Conservation (phyloP, 1,140 invertebrate genomes). For the Pollicipes pollicipes region DNA sequence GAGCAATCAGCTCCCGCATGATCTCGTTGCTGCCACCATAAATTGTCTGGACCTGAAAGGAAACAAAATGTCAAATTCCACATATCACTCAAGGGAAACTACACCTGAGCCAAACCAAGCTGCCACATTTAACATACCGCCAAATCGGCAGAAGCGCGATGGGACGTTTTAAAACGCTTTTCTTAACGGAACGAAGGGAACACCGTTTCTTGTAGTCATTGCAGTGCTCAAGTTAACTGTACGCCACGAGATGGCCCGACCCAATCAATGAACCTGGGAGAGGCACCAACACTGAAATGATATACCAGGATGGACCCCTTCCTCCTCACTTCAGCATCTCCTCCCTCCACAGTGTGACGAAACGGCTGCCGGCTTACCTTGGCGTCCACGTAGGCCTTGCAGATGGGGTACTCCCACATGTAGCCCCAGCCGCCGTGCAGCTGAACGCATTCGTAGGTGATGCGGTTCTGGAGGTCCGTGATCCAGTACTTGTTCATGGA, state of each 20-base stretch:
- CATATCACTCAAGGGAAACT: not conserved
- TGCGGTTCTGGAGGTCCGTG: constrained; percentile 29
- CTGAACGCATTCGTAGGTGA: constrained; percentile 30
- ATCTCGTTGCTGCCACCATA: constrained; percentile 36
- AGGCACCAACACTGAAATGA: too few relatives aligned
- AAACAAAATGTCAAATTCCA: not conserved
- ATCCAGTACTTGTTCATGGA: constrained; percentile 34
- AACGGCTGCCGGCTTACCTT: constrained; percentile 12
- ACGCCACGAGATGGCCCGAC: too few relatives aligned
- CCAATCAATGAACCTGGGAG: not conserved
- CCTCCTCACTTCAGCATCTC: too few relatives aligned
- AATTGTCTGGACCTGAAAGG: constrained; percentile 27
- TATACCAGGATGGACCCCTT: too few relatives aligned
- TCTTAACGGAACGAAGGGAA: not conserved
- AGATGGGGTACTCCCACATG: constrained; percentile 34
- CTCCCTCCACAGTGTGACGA: too few relatives aligned
- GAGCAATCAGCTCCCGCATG: constrained; percentile 33
- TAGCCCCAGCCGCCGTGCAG: constrained; percentile 35
- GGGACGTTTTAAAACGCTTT: not conserved
- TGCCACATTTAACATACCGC: not conserved
- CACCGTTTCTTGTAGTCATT: too few relatives aligned
- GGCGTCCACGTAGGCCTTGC: constrained; percentile 29
- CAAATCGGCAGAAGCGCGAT: not conserved
- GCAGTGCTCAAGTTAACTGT: too few relatives aligned
- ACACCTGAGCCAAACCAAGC: not conserved